These are phyloP conservation scores for Campoplex capitator DNA, from an alignment of 2,888 invertebrate species.

Conservation along the genomic window DNA sequence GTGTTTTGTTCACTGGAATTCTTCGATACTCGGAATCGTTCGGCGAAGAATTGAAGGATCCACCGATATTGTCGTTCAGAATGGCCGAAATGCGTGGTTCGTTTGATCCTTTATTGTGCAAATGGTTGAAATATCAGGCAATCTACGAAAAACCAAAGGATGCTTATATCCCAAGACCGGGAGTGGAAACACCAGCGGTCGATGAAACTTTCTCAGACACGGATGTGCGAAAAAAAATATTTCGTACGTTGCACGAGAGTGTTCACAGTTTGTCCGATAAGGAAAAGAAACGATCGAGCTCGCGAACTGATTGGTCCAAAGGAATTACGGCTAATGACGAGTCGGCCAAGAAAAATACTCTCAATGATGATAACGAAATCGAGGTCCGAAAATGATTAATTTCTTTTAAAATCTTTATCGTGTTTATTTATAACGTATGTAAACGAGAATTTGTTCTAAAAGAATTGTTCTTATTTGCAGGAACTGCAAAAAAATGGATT, in stretches of 20 bases:
- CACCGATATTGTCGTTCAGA: conserved; percentile 85
- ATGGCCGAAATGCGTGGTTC: conserved; percentile 86
- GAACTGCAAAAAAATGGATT: conserved; percentile 77
- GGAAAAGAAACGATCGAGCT: conserved; percentile 77
- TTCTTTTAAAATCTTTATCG: neutral
- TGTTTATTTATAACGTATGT: conserved; percentile 20
- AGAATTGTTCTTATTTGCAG: conserved; percentile 62
- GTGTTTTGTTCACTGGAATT: conserved; percentile 77
- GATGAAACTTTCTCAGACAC: conserved; percentile 80
- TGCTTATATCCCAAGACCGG: conserved; percentile 68
- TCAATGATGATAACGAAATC: conserved; percentile 69
- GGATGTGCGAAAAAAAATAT: conserved; percentile 79
- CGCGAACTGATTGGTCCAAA: conserved; percentile 76
- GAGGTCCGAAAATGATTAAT: conserved; percentile 70
- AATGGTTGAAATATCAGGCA: conserved; percentile 88
- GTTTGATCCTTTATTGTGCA: conserved; percentile 88
- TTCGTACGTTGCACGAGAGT: conserved; percentile 82
- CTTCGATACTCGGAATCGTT: conserved; percentile 83
- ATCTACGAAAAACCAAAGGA: conserved; percentile 77
- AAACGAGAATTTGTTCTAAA: neutral
- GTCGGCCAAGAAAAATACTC: conserved; percentile 70
- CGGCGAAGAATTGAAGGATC: conserved; percentile 83
- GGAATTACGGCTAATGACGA: conserved; percentile 73
- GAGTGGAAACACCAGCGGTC: conserved; percentile 70
- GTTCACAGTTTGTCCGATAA: conserved; percentile 83